phyloP scores from a whole-genome alignment of 2,113 vertebrate genomes.

The Macquaria australasica region DNA sequence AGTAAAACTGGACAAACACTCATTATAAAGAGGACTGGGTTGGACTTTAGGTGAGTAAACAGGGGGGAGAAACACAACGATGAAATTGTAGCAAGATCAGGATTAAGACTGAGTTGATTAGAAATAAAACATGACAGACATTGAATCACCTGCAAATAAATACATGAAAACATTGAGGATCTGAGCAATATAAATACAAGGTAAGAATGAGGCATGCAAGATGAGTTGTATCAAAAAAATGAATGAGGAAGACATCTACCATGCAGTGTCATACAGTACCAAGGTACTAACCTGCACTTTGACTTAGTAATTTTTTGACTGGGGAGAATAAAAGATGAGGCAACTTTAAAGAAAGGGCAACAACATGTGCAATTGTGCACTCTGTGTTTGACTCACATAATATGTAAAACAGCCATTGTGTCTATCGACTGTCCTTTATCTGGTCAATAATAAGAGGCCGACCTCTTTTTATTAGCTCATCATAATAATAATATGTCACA shows the following conservation, averaged over 20 bases:
- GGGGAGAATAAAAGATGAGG: slow-evolving; percentile 77
- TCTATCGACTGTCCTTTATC: background rate
- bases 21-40: background rate
- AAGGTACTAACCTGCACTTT: slow-evolving; percentile 95
- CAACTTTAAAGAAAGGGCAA: slow-evolving; percentile 36
- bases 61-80: slow-evolving; percentile 9
- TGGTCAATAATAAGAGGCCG: background rate
- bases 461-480: background rate
- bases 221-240: slow-evolving; percentile 19
- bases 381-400: background rate
- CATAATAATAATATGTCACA: slow-evolving; percentile 33
- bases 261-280: slow-evolving; percentile 36
- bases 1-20: background rate
- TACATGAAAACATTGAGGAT: slow-evolving; percentile 15
- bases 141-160: background rate
- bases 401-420: background rate
- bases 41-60: background rate
- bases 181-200: slow-evolving; percentile 8
- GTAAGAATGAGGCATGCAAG: slow-evolving; percentile 55
- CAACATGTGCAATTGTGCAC: background rate
- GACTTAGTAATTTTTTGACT: slow-evolving; percentile 98
- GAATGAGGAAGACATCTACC: slow-evolving; percentile 16
- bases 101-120: background rate
- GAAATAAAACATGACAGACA: slow-evolving; percentile 3
- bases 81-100: background rate